Conservation (phyloP, 1,140 invertebrate genomes). For the Ceratosolen fusciceps region DNA sequence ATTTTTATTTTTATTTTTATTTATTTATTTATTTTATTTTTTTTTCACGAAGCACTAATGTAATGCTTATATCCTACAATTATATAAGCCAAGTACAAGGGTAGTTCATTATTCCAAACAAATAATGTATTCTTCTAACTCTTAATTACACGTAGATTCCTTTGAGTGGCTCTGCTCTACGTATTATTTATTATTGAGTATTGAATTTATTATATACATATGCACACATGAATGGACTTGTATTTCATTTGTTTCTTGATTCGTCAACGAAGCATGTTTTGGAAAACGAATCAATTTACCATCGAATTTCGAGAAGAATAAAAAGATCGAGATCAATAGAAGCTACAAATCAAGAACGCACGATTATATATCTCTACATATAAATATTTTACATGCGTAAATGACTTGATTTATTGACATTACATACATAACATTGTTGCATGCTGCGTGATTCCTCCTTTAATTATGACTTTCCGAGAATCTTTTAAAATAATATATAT, state of each 20-base stretch:
- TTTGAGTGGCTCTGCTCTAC: constrained; percentile 25
- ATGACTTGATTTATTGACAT: constrained; percentile 11
- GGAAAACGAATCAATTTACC: not conserved
- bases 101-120: constrained; percentile 4
- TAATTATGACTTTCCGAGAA: not conserved
- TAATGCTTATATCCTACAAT: not conserved
- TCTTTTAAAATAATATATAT: too few relatives aligned
- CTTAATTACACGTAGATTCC: not conserved
- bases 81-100: not conserved
- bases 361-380: constrained; percentile 5
- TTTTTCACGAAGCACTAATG: constrained; percentile 14
- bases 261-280: constrained; percentile 20
- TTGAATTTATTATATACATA: not conserved
- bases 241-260: not conserved
- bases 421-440: constrained; percentile 10
- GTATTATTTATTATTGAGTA: constrained; percentile 4
- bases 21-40: too few relatives aligned
- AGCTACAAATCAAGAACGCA: constrained; percentile 1
- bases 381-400: not conserved
- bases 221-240: not conserved
- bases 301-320: not conserved
- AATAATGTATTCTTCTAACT: not conserved
- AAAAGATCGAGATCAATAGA: not conserved
- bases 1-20: too few relatives aligned
- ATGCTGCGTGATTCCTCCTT: constrained; percentile 31